Conservation (phyloP, 2,797 vertebrate genomes). For the Scarus forsteni region DNA sequence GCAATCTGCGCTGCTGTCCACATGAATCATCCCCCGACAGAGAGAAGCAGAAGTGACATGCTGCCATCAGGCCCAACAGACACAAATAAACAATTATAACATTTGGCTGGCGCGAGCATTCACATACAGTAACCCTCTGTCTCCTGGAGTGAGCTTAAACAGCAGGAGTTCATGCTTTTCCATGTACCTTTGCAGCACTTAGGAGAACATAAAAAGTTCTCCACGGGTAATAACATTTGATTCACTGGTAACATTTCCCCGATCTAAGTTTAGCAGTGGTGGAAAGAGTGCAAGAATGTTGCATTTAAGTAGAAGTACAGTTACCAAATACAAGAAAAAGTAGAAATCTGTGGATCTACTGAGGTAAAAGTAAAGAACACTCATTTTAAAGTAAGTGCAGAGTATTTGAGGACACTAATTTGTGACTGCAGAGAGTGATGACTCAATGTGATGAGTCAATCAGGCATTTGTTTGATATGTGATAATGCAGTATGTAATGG, state of each 20-base stretch:
- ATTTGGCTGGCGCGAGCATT: conserved; percentile 50
- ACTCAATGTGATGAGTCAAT: no score
- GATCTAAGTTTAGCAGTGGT: conserved; percentile 33
- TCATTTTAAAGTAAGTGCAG: no score
- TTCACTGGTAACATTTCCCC: conserved; percentile 39
- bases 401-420: no score
- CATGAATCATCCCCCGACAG: conserved; percentile 65
- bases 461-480: no score
- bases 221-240: conserved; percentile 32
- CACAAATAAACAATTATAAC: conserved; percentile 74
- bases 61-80: conserved; percentile 62
- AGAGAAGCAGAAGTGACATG: conserved; percentile 66
- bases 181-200: conserved; percentile 47
- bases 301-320: no score
- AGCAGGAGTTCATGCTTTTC: conserved; percentile 27
- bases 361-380: no score
- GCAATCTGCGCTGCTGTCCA: conserved; percentile 66
- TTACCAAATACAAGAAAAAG: no score
- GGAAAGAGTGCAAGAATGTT: background rate
- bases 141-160: conserved; percentile 34
- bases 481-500: no score
- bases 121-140: conserved; percentile 52
- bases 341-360: no score
- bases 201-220: conserved; percentile 39
- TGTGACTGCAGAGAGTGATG: no score